These are phyloP conservation scores for Merops nubicus DNA, from an alignment of 2,113 vertebrate genomes.

Conservation along the genomic window DNA sequence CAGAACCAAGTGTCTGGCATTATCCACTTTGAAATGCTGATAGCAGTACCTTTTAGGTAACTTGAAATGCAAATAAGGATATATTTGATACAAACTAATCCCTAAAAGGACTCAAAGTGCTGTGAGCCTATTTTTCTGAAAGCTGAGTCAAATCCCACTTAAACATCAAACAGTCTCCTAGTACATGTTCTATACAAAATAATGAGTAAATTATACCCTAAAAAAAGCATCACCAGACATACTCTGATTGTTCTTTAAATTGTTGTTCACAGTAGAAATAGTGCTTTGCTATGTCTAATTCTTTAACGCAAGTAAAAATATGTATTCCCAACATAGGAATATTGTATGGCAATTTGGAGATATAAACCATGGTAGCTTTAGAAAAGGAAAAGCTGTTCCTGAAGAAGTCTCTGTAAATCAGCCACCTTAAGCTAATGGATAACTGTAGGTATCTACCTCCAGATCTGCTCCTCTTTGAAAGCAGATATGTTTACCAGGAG, in stretches of 20 bases:
- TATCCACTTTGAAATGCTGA: slow-evolving; percentile 25
- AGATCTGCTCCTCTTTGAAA: neutral
- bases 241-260: neutral
- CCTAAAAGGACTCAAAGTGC: slow-evolving; percentile 53
- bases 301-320: neutral
- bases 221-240: neutral
- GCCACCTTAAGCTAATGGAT: neutral
- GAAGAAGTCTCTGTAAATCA: neutral
- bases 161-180: slow-evolving; percentile 48
- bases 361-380: neutral
- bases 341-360: neutral
- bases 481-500: neutral
- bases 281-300: slow-evolving; percentile 3
- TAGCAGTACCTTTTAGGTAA: slow-evolving; percentile 53
- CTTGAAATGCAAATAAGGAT: slow-evolving; percentile 61
- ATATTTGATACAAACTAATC: slow-evolving; percentile 61
- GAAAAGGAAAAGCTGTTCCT: neutral
- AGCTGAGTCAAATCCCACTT: slow-evolving; percentile 60
- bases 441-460: neutral
- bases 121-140: slow-evolving; percentile 57
- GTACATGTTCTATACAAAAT: slow-evolving; percentile 3
- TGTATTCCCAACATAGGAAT: neutral
- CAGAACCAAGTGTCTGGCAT: slow-evolving; percentile 23
- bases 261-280: neutral
- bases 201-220: slow-evolving; percentile 34